Evolutionary conservation across 2,888 invertebrate genomes (phyloP).

Genomic region (Leptarthrus brevirostris): DNA sequence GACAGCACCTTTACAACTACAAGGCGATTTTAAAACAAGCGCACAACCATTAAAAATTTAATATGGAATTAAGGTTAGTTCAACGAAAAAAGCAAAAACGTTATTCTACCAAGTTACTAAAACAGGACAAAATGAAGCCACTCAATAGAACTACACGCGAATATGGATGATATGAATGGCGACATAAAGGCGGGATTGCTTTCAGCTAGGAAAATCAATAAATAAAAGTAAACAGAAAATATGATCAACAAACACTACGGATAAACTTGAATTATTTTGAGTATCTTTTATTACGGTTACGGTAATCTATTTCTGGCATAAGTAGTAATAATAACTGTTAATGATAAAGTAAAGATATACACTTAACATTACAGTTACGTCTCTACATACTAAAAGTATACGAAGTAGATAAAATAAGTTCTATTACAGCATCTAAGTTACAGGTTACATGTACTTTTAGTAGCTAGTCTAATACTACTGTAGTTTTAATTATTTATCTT

Average conservation of each 20-base stretch:
- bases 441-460: constrained; percentile 44
- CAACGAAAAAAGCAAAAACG: neutral
- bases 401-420: constrained; percentile 45
- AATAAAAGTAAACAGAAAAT: neutral
- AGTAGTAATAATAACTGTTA: constrained; percentile 32
- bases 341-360: constrained; percentile 45
- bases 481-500: constrained; percentile 9
- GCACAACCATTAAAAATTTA: too few species aligned
- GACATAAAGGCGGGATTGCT: neutral
- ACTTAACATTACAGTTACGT: constrained; percentile 44
- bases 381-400: constrained; percentile 35
- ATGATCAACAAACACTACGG: constrained; percentile 44
- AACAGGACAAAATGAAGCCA: neutral
- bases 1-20: too few species aligned
- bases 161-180: constrained; percentile 14
- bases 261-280: constrained; percentile 41
- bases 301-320: constrained; percentile 41
- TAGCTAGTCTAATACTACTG: constrained; percentile 32
- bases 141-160: constrained; percentile 12
- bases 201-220: constrained; percentile 11
- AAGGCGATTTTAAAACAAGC: too few species aligned
- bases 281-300: constrained; percentile 47
- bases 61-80: too few species aligned
- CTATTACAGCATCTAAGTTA: constrained; percentile 45
- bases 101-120: neutral